phyloP scores from a whole-genome alignment of 2,797 vertebrate species.

The Trachops cirrhosus region DNA sequence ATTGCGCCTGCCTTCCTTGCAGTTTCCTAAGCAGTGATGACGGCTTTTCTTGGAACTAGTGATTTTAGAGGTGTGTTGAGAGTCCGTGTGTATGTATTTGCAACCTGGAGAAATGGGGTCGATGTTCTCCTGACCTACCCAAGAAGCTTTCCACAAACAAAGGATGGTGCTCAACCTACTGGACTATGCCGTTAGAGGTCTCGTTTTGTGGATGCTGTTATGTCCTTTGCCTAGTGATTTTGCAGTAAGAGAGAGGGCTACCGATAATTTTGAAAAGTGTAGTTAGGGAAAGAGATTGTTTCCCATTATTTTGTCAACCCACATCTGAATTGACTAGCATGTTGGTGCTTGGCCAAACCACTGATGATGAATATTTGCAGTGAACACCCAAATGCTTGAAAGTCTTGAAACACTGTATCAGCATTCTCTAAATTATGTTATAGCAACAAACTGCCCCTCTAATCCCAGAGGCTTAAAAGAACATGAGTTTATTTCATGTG shows the following conservation, averaged over 20 bases:
- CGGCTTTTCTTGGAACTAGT: background rate
- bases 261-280: background rate
- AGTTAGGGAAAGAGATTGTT: background rate
- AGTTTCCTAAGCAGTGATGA: background rate
- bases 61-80: background rate
- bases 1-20: background rate
- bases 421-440: background rate
- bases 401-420: background rate
- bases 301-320: background rate
- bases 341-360: background rate
- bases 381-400: background rate
- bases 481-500: background rate
- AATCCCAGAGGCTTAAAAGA: slow-evolving; percentile 14
- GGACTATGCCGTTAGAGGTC: background rate
- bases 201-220: background rate
- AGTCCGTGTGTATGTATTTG: background rate
- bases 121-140: background rate
- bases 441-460: background rate
- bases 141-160: background rate
- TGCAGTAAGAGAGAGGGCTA: background rate
- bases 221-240: background rate
- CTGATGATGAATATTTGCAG: background rate
- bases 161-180: background rate
- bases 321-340: background rate
- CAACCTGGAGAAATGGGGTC: background rate